Conservation (phyloP, 2,797 vertebrate genomes). For the Gallinago nigripennis region DNA sequence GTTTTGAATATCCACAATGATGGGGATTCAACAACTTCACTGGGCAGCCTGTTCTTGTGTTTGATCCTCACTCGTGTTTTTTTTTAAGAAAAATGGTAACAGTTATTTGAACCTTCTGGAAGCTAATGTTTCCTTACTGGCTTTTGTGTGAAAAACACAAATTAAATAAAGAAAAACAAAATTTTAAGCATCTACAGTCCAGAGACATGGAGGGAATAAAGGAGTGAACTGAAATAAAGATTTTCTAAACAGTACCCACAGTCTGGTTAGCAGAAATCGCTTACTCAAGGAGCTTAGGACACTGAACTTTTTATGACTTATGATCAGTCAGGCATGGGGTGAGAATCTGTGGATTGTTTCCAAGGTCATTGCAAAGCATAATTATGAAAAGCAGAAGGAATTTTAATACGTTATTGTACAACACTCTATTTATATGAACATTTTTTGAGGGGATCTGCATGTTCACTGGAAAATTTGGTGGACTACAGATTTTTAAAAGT, state of each 20-base stretch:
- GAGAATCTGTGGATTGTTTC: neutral
- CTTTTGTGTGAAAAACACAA: neutral
- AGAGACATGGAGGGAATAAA: neutral
- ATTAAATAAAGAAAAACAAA: neutral
- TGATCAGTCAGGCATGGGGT: neutral
- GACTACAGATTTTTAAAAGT: neutral
- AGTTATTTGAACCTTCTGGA: neutral
- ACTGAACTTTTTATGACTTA: neutral
- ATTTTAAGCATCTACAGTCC: neutral
- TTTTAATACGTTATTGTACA: neutral
- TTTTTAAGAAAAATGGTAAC: neutral
- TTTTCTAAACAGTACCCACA: neutral
- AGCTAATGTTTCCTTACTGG: neutral
- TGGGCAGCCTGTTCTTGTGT: neutral
- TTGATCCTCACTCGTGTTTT: neutral
- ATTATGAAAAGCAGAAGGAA: neutral
- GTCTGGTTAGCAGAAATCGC: neutral
- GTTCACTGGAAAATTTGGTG: neutral
- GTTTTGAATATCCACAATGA: neutral
- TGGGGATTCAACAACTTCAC: neutral
- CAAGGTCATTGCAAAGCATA: neutral
- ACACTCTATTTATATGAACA: fast-evolving
- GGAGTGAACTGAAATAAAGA: neutral
- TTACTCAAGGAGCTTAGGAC: neutral
- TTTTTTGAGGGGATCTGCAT: neutral